Evolutionary conservation across 1,140 invertebrate genomes (phyloP), one percentile per base, ranked within the genome.

Genomic region (Saxidomus purpurata): DNA sequence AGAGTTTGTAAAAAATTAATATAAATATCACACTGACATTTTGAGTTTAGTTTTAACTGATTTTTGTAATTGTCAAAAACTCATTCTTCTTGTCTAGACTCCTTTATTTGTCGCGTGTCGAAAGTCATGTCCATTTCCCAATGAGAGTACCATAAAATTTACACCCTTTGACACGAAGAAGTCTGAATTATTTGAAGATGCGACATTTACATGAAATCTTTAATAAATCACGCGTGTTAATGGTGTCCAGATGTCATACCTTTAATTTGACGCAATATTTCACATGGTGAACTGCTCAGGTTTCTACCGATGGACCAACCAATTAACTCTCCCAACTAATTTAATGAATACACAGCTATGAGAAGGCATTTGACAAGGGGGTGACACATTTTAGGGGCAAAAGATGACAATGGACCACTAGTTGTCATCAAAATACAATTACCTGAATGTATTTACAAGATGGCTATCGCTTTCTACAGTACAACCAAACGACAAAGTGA

Each of bases 181-280:
- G 47, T 49, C 76, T 79, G 47, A 79, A 55, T 79, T 40, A 79
- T 49, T 79, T 25, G n/a, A 52, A 19, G 76, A 79, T 36, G 47
- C 49, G 76, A 79, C 80, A 82, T 82, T 82, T 59, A 25, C 40
- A n/a, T 82, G 80, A 82, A 82, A 38, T 47, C 15, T 43, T 82
- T 67, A 31, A 82, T 82, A 82, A 82, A 82, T 82, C 80, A 82
- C 28, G 38, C 22, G 31, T 63, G 59, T 28, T 36, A 63, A 63
- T 67, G 55, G 55, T 63, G 80, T 63, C 80, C 80, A 63, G 34
- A 63, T 82, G 80, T 82, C 80, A 82, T 13, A 43, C 40, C 43
- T 31, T 82, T 82, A 40, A 82, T 82, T 82, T 82, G 80, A 82
- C 80, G 80, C 59, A 82, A 82, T 82, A 63, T 82, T 63, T 82